Conservation (phyloP, 2,113 vertebrate genomes). For the Perccottus glenii region DNA sequence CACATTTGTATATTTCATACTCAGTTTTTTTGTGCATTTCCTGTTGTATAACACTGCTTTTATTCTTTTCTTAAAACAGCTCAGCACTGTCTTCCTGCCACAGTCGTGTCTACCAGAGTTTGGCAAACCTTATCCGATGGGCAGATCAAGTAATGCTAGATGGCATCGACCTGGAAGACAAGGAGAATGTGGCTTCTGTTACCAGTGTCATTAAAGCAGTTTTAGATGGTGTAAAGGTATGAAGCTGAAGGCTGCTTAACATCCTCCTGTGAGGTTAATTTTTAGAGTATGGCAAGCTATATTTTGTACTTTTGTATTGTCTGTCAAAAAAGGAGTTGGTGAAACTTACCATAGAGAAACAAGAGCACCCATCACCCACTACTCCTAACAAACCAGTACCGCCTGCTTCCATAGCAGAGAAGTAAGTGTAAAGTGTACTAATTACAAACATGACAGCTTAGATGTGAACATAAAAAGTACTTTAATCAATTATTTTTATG, state of each 20-base stretch:
- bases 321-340: constrained; percentile 87
- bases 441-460: background rate
- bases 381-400: constrained; percentile 88
- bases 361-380: constrained; percentile 93
- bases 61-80: constrained; percentile 64
- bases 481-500: constrained; percentile 18
- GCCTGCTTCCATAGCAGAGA: constrained; percentile 84
- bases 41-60: background rate
- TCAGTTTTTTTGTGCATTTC: background rate
- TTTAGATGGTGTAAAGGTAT: constrained; percentile 96
- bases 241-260: background rate
- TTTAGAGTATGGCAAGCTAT: background rate
- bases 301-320: constrained; percentile 2
- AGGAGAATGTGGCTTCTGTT: constrained; percentile 90
- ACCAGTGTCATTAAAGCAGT: constrained; percentile 96
- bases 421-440: constrained; percentile 73
- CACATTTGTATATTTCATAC: background rate
- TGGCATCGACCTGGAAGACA: constrained; percentile 93
- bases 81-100: constrained; percentile 95
- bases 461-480: background rate
- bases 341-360: constrained; percentile 94
- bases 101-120: constrained; percentile 94
- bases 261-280: background rate
- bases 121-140: constrained; percentile 97
- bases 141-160: constrained; percentile 98